phyloP scores from a whole-genome alignment of 2,888 invertebrate genomes.

The Bellardia pandia region DNA sequence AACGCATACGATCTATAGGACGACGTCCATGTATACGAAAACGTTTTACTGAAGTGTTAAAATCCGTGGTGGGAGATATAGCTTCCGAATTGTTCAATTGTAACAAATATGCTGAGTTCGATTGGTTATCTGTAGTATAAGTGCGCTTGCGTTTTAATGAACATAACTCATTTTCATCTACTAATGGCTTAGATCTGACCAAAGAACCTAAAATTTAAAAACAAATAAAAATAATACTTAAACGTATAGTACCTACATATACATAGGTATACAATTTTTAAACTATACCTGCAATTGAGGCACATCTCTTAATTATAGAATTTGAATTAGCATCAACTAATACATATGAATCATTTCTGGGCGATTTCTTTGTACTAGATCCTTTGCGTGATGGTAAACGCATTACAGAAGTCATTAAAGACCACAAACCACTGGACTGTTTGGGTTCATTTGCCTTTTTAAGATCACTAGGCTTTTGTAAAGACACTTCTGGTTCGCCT shows the following conservation, averaged over 20 bases:
- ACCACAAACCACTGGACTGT: conserved; percentile 70
- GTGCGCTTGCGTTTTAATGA: conserved; percentile 81
- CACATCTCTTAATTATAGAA: conserved; percentile 80
- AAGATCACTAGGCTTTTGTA: conserved; percentile 20
- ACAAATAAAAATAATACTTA: neutral
- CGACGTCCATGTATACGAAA: conserved; percentile 82
- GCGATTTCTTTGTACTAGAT: conserved; percentile 26
- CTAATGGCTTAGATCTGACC: conserved; percentile 76
- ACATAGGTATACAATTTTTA: conserved; percentile 10
- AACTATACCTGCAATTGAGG: conserved; percentile 80
- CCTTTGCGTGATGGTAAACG: conserved; percentile 77
- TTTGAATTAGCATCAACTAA: conserved; percentile 69
- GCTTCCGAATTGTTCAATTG: conserved; percentile 60
- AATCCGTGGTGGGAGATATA: conserved; percentile 72
- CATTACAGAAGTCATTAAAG: conserved; percentile 80
- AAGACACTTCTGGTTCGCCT: conserved; percentile 13
- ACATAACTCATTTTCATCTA: conserved; percentile 74
- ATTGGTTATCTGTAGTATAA: conserved; percentile 77
- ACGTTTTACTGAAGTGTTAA: conserved; percentile 79
- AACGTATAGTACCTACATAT: neutral
- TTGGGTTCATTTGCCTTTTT: conserved; percentile 46
- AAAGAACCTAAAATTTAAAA: conserved; percentile 78
- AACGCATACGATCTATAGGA: conserved; percentile 82
- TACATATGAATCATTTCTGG: conserved; percentile 42
- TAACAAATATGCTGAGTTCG: conserved; percentile 67